These are phyloP conservation scores for Drosophila mimica DNA, from an alignment of 2,888 invertebrate genomes.

Conservation along the genomic window DNA sequence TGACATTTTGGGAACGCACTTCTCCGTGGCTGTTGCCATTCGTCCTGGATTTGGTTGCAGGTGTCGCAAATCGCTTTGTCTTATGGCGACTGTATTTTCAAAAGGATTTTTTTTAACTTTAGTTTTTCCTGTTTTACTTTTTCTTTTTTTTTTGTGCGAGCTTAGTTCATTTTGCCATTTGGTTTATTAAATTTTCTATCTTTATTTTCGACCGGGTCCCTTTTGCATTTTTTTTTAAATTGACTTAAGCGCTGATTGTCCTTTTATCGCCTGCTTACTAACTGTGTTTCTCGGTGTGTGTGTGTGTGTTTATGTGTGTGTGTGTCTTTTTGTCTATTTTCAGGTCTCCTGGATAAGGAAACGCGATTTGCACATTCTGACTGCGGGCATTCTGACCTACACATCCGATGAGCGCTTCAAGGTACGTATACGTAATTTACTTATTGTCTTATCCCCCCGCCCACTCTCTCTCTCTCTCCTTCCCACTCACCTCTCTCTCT, in stretches of 20 bases:
- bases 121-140: slow-evolving; percentile 29
- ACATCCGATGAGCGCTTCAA: slow-evolving; percentile 95
- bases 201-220: slow-evolving; percentile 45
- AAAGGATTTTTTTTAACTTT: slow-evolving; percentile 8
- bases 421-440: slow-evolving; percentile 84
- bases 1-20: slow-evolving; percentile 79
- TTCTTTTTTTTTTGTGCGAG: slow-evolving; percentile 4
- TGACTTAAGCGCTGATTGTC: slow-evolving; percentile 68
- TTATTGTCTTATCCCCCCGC: slow-evolving; percentile 20
- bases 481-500: not conserved
- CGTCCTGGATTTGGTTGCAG: slow-evolving; percentile 22
- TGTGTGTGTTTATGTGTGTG: slow-evolving; percentile 10
- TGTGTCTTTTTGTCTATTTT: slow-evolving; percentile 57
- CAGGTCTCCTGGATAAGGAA: slow-evolving; percentile 95
- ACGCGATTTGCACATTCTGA: slow-evolving; percentile 94
- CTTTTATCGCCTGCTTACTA: slow-evolving; percentile 27
- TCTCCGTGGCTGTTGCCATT: slow-evolving; percentile 19
- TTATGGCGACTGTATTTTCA: slow-evolving; percentile 43
- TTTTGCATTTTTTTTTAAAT: slow-evolving; percentile 64
- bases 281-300: slow-evolving; percentile 6
- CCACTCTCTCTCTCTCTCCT: not conserved
- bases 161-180: slow-evolving; percentile 67
- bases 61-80: slow-evolving; percentile 57
- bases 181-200: slow-evolving; percentile 74
- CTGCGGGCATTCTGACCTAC: slow-evolving; percentile 93